Evolutionary conservation across 2,797 vertebrate genomes (phyloP), one percentile per base, ranked within the genome.

Genomic region (Sciaenops ocellatus): DNA sequence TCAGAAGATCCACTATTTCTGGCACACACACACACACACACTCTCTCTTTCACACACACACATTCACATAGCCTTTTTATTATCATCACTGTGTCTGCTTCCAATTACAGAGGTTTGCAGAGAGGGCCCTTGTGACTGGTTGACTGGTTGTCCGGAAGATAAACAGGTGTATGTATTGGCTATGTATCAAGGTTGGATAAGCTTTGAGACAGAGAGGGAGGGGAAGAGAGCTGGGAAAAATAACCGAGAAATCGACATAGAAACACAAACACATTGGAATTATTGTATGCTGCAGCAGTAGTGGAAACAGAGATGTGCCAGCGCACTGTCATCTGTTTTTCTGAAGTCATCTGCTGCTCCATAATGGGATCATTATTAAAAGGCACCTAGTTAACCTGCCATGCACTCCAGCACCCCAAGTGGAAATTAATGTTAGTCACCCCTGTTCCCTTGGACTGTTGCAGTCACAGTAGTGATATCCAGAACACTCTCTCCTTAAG

Each of bases 351-450:
- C 90, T 87, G 67, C 79, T 60, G 83, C 83, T 88, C 86, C 84
- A 85, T 93, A 93, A 93, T 93, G 69, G 87, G 90, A 90, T 92
- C 92, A 89, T 95, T 92, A 94, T 92, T 90, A 93, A 93, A 90
- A 94, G 89, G 84, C 82, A 87, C 85, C 90, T 92, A 87, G 90
- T 95, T 94, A 94, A 94, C 92, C 92, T 88, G 83, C 79, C 79
- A 72, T 83, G 85, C 87, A 90, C 85, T 91, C 85, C 84, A 84
- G 85, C 85, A 91, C 90, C 89, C 84, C 85, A 84, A 91, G 88
- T 93, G 90, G 89, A 92, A 92, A 93, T 90, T 83, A 92, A 90
- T 85, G 83, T 87, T 85, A 83, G 84, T 88, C 88, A 79, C 85
- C 62, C 79, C 83, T 77, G 77, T 87, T 90, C 87, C 85, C 69